Evolutionary conservation across 1,140 invertebrate species (phyloP), one percentile per base, ranked within the genome.

Genomic region (Mercenaria mercenaria): DNA sequence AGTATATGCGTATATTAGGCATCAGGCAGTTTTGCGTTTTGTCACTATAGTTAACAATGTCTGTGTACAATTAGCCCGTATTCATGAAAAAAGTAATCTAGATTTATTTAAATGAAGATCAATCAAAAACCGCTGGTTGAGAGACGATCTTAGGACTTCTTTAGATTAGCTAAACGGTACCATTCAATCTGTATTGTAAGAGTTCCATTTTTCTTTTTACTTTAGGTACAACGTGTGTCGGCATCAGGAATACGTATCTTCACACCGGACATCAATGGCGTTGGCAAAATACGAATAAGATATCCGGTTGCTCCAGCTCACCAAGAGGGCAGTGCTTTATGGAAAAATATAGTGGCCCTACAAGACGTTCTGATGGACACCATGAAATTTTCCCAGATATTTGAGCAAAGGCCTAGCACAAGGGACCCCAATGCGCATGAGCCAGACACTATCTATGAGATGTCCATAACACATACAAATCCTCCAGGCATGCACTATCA

Each of bases 301-400:
- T 95, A 92, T 72, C 94, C 94, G 29, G 91, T 95, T 23, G 81
- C 92, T 82, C 94, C 94, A 0, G 77, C 93, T 10, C 91, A 94
- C 81, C 64, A 85, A 2, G 94, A 94, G 52, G 93, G 94, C 8
- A 90, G 72, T 59, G 74, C 74, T 0, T 74, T 91, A 6, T 94
- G 90, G 86, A 94, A 94, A 67, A 93, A 95, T 67, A 50, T 95
- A 32, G 89, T 93, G 3, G 93, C 94, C 0, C 89, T 94, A 1
- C 92, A 94, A 61, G 93, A 94, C 41, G 77, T 94, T 13, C 72
- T 92, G 23, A 91, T 93, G 91, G 80, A 92, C 50, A 86, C 90
- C 69, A 52, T 85, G 59, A 84, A 76, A 32, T 81, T 92, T 64
- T 29, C 64, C 11, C 64, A 56, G 20, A 86, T 88, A 52, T 87